phyloP scores from a whole-genome alignment of 2,888 invertebrate genomes.

The Dermolepida albohirtum region DNA sequence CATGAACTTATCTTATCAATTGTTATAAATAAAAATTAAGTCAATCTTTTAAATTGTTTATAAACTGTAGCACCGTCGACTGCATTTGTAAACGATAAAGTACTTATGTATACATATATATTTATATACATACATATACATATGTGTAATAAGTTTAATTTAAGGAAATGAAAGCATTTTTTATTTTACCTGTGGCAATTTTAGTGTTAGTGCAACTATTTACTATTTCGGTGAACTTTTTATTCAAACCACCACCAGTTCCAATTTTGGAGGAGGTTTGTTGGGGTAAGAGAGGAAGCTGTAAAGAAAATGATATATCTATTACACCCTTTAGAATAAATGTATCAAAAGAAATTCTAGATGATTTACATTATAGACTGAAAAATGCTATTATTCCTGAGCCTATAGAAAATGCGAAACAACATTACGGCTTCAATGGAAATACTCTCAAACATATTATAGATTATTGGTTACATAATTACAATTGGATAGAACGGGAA shows the following conservation, averaged over 20 bases:
- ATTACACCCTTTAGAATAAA: constrained; percentile 71
- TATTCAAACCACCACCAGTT: constrained; percentile 11
- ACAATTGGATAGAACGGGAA: constrained; percentile 76
- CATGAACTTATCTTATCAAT: too few relatives aligned
- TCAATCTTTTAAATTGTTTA: too few relatives aligned
- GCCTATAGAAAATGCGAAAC: constrained; percentile 76
- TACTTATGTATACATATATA: too few relatives aligned
- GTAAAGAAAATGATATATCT: constrained; percentile 65
- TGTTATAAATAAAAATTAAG: too few relatives aligned
- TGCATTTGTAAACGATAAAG: too few relatives aligned
- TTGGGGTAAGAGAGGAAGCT: constrained; percentile 70
- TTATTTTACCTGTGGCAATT: constrained; percentile 4
- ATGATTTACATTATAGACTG: constrained; percentile 70
- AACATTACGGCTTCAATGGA: constrained; percentile 86
- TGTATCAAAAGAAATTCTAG: constrained; percentile 66
- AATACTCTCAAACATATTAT: constrained; percentile 75
- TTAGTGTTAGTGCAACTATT: constrained; percentile 2
- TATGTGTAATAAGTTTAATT: too few relatives aligned
- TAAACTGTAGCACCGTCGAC: too few relatives aligned
- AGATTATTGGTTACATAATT: constrained; percentile 80
- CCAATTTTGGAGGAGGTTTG: constrained; percentile 45
- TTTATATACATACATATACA: too few relatives aligned
- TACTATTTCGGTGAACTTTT: background rate
- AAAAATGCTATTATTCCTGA: constrained; percentile 62
- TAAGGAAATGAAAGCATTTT: background rate